A percentile compares a stretch with the other conserved stretches of the same genome.
phyloP scores from a whole-genome alignment of 2,888 invertebrate species.

The Amiota communis region DNA sequence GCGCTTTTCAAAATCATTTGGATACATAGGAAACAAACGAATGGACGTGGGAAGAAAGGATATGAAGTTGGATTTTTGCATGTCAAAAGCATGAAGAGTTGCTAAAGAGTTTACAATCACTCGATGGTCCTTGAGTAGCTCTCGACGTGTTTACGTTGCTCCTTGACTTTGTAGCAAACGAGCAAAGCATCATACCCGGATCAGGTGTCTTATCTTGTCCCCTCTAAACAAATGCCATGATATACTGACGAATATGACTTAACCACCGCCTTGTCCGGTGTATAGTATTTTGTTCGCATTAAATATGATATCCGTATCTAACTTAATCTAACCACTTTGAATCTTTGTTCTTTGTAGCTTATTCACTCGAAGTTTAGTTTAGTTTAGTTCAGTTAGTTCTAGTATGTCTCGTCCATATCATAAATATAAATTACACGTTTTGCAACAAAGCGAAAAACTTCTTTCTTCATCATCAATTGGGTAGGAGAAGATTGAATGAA shows the following conservation, averaged over 20 bases:
- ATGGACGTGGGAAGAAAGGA: slow-evolving; percentile 38
- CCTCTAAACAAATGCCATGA: too few relatives aligned
- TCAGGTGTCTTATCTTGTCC: too few relatives aligned
- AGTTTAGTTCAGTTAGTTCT: too few relatives aligned
- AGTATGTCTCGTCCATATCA: slow-evolving; percentile 39
- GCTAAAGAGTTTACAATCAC: slow-evolving; percentile 50
- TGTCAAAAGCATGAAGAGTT: slow-evolving; percentile 52
- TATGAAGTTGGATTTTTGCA: slow-evolving; percentile 65
- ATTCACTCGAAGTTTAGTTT: too few relatives aligned
- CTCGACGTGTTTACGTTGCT: slow-evolving; percentile 61
- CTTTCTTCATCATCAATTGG: background rate
- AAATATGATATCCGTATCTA: too few relatives aligned
- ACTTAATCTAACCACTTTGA: too few relatives aligned
- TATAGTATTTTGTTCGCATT: too few relatives aligned
- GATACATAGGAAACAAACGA: slow-evolving; percentile 14
- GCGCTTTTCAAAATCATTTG: slow-evolving; percentile 37
- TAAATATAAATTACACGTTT: slow-evolving; percentile 61
- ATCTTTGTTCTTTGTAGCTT: too few relatives aligned
- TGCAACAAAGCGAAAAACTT: slow-evolving; percentile 27
- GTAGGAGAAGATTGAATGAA: background rate
- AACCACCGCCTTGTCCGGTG: too few relatives aligned
- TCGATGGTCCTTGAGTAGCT: slow-evolving; percentile 50
- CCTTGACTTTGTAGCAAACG: slow-evolving; percentile 63
- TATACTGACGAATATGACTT: too few relatives aligned
- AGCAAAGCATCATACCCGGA: slow-evolving; percentile 20